These are phyloP conservation scores for Oryzias melastigma DNA, from an alignment of 2,113 vertebrate genomes.

Conservation along the genomic window DNA sequence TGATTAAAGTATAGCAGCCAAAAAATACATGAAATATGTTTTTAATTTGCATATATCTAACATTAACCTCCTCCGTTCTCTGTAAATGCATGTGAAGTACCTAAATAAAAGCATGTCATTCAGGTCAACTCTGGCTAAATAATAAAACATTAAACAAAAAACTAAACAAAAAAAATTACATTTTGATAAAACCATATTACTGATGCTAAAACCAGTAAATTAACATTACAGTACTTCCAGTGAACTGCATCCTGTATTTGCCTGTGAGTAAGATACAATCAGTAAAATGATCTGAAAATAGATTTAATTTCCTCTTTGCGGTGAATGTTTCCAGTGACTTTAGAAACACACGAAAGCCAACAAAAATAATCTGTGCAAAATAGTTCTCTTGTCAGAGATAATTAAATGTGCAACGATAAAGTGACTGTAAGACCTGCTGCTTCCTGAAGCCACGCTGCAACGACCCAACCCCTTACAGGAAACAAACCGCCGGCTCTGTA, in stretches of 20 bases:
- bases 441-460: slow-evolving; percentile 45
- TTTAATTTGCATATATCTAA: slow-evolving; percentile 11
- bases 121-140: slow-evolving; percentile 4
- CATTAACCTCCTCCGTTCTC: slow-evolving; percentile 7
- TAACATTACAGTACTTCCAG: slow-evolving; percentile 40
- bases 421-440: slow-evolving; percentile 44
- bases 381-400: slow-evolving; percentile 52
- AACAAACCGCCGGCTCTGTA: slow-evolving; percentile 46
- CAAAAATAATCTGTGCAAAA: slow-evolving; percentile 71
- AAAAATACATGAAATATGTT: slow-evolving; percentile 12
- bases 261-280: slow-evolving; percentile 67
- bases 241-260: slow-evolving; percentile 59
- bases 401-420: slow-evolving; percentile 66
- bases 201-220: slow-evolving; percentile 39
- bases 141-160: slow-evolving; percentile 14
- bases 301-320: slow-evolving; percentile 65
- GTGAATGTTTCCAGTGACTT: slow-evolving; percentile 46
- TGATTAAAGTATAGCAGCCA: slow-evolving; percentile 8
- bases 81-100: slow-evolving; percentile 14
- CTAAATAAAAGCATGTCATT: slow-evolving; percentile 22
- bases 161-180: slow-evolving; percentile 33
- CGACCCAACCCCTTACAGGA: slow-evolving; percentile 25
- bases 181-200: slow-evolving; percentile 31
- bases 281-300: slow-evolving; percentile 72
- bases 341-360: slow-evolving; percentile 57